Conservation (phyloP, 2,888 invertebrate genomes). For the Erebia palarica region DNA sequence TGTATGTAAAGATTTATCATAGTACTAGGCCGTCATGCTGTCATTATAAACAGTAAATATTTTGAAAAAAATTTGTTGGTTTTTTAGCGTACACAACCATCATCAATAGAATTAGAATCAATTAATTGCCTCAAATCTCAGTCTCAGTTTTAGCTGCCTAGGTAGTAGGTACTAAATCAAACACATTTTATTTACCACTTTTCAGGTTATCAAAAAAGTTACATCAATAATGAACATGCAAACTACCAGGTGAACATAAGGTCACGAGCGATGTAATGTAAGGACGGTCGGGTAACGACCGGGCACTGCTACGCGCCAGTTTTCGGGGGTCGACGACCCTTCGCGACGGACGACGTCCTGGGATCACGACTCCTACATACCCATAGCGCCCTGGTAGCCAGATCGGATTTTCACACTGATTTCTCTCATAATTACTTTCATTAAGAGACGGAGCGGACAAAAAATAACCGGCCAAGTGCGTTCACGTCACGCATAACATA, state of each 20-base stretch:
- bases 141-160: too few species aligned
- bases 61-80: too few species aligned
- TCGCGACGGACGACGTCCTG: slow-evolving; percentile 69
- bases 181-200: background rate
- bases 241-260: slow-evolving; percentile 75
- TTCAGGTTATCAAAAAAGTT: background rate
- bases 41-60: too few species aligned
- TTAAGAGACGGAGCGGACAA: background rate
- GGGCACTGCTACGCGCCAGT: slow-evolving; percentile 78
- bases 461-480: background rate
- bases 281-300: slow-evolving; percentile 80
- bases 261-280: slow-evolving; percentile 66
- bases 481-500: background rate
- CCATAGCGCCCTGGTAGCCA: slow-evolving; percentile 61
- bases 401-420: slow-evolving; percentile 27
- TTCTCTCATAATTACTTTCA: slow-evolving; percentile 27
- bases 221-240: slow-evolving; percentile 41
- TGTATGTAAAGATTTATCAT: too few species aligned
- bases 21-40: too few species aligned
- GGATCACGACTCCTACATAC: slow-evolving; percentile 60
- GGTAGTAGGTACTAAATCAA: too few species aligned
- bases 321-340: slow-evolving; percentile 76
- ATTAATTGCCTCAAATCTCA: too few species aligned
- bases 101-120: too few species aligned
- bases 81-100: too few species aligned